phyloP scores from a whole-genome alignment of 2,888 invertebrate genomes.

The Protodeltote pygarga region DNA sequence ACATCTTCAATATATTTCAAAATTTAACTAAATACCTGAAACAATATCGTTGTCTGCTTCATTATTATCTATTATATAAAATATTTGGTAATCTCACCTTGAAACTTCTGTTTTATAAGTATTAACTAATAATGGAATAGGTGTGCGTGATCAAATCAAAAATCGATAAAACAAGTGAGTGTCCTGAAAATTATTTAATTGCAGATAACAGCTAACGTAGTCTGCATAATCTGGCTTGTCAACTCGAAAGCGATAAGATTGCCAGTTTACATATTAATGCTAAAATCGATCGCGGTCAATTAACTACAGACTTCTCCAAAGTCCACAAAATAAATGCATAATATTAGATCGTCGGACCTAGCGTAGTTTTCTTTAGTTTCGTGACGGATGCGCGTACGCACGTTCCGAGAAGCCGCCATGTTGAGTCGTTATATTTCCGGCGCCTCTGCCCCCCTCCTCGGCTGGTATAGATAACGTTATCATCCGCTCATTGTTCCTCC shows the following conservation, averaged over 20 bases:
- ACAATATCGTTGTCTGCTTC: conserved; percentile 13
- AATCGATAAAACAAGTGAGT: conserved; percentile 25
- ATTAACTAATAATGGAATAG: conserved; percentile 15
- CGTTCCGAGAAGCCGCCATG: conserved; percentile 72
- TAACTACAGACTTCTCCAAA: conserved; percentile 19
- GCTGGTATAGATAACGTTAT: conserved; percentile 80
- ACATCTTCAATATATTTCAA: too few relatives aligned
- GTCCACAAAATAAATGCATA: conserved; percentile 14
- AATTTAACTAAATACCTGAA: not conserved
- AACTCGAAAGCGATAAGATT: conserved; percentile 38
- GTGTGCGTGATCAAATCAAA: conserved; percentile 28
- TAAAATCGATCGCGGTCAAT: conserved; percentile 14
- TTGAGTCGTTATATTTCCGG: conserved; percentile 73
- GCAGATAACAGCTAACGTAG: conserved; percentile 40
- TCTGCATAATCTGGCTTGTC: conserved; percentile 29
- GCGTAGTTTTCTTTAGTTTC: conserved; percentile 54
- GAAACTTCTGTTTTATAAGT: conserved; percentile 17
- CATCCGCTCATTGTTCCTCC: conserved; percentile 84
- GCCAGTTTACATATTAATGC: conserved; percentile 34
- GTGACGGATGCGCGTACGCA: conserved; percentile 62
- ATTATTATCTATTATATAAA: conserved; percentile 10
- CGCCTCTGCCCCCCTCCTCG: conserved; percentile 62
- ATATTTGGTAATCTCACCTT: conserved; percentile 18
- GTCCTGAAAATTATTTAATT: conserved; percentile 44
- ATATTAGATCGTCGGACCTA: conserved; percentile 39